phyloP scores from a whole-genome alignment of 2,797 vertebrate species.

The Galago senegalensis region DNA sequence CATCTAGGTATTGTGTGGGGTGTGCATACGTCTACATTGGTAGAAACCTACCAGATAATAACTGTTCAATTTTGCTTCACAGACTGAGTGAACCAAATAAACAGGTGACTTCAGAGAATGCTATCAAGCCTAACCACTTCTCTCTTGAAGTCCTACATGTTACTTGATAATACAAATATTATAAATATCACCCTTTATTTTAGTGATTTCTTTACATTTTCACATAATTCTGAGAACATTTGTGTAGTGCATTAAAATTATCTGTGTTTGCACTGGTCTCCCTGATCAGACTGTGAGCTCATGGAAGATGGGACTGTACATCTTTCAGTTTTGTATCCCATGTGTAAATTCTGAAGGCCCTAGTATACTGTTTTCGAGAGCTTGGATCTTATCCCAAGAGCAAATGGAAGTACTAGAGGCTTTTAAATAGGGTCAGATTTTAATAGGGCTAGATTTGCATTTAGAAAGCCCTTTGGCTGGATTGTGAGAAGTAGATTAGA shows the following conservation, averaged over 20 bases:
- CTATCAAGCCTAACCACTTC: background rate
- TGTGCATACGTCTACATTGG: background rate
- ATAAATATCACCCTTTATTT: background rate
- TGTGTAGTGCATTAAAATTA: conserved; percentile 43
- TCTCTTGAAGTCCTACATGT: background rate
- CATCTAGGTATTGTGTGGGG: background rate
- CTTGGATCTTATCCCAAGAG: conserved; percentile 81
- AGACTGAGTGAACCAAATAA: background rate
- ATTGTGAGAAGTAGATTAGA: conserved; percentile 80
- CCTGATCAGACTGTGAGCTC: conserved; percentile 57
- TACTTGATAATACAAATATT: conserved; percentile 1
- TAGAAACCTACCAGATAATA: background rate
- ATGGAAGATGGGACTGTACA: background rate
- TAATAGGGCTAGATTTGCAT: conserved; percentile 84
- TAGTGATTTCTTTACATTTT: conserved; percentile 45
- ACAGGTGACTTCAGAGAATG: conserved; percentile 19
- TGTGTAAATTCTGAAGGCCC: conserved; percentile 70
- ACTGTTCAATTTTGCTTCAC: conserved; percentile 29
- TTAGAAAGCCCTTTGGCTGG: conserved; percentile 84
- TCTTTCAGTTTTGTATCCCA: conserved; percentile 68
- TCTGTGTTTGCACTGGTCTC: background rate
- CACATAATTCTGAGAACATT: background rate
- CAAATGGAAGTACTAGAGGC: conserved; percentile 78
- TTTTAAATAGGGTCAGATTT: conserved; percentile 85
- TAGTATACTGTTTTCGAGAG: conserved; percentile 65